A percentile compares a stretch with the other conserved stretches of the same genome.
Evolutionary conservation across 2,113 vertebrate genomes (phyloP).

Genomic region (Hiodon alosoides): DNA sequence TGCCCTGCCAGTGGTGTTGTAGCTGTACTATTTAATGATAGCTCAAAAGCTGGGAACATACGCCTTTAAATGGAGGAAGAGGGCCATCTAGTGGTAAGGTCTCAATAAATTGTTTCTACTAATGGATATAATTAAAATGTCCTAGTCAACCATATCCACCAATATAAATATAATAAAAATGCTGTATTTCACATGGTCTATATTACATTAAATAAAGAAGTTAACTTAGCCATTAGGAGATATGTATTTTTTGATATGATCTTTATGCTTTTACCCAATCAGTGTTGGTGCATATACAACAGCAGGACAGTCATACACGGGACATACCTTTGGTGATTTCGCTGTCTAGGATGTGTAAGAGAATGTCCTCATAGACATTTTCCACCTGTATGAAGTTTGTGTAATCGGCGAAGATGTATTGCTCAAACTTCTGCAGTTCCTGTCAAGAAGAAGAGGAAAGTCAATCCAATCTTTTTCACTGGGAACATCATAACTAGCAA

Average conservation of each 20-base stretch:
- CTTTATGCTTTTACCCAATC: background rate
- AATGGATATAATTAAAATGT: no score
- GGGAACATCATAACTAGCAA: background rate
- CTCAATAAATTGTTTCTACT: no score
- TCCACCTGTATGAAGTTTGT: conserved; percentile 74
- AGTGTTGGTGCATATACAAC: background rate
- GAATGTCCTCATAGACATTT: conserved; percentile 77
- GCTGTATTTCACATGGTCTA: background rate
- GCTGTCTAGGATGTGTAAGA: conserved; percentile 62
- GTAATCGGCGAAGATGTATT: conserved; percentile 78
- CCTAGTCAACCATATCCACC: no score
- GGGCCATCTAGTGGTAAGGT: background rate
- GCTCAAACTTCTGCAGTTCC: conserved; percentile 75
- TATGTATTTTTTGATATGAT: no score
- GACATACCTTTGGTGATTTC: conserved; percentile 73
- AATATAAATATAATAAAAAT: no score
- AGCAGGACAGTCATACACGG: background rate
- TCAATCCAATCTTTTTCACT: background rate
- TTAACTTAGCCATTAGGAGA: background rate
- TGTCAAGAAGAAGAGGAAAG: conserved; percentile 30
- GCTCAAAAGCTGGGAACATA: no score
- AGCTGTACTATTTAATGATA: no score
- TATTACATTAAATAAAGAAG: background rate
- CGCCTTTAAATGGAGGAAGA: background rate
- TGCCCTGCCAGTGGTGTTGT: background rate